phyloP scores from a whole-genome alignment of 2,888 invertebrate genomes.

The Copidosoma aretas region DNA sequence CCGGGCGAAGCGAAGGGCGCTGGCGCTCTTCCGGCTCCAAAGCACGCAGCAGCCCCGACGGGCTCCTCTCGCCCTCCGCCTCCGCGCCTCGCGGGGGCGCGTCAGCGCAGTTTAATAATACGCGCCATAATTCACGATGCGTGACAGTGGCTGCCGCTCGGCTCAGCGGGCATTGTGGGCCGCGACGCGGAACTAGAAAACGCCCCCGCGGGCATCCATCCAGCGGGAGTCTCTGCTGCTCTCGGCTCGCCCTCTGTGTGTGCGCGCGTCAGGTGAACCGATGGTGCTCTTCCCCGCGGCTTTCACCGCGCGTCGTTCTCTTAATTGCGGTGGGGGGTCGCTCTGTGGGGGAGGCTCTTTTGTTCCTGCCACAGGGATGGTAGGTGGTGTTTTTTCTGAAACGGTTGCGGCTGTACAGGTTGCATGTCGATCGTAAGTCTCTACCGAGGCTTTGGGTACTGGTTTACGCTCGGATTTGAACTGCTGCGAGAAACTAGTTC shows the following conservation, averaged over 20 bases:
- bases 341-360: too few species aligned
- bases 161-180: slow-evolving; percentile 52
- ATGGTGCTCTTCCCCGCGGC: not conserved
- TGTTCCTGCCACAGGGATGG: too few species aligned
- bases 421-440: slow-evolving; percentile 30
- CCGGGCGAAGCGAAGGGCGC: too few species aligned
- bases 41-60: not conserved
- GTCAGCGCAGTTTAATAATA: slow-evolving; percentile 51
- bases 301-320: too few species aligned
- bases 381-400: too few species aligned
- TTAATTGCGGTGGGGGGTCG: too few species aligned
- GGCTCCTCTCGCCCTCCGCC: not conserved
- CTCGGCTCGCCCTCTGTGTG: not conserved
- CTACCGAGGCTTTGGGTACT: slow-evolving; percentile 22
- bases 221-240: too few species aligned
- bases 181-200: slow-evolving; percentile 30
- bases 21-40: too few species aligned
- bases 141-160: slow-evolving; percentile 52
- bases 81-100: slow-evolving; percentile 17
- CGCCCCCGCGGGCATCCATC: slow-evolving; percentile 43
- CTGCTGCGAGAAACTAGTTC: too few species aligned
- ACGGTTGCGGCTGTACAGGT: not conserved
- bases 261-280: not conserved
- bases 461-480: slow-evolving; percentile 9
- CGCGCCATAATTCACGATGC: slow-evolving; percentile 52